phyloP scores from a whole-genome alignment of 1,140 invertebrate species.

The Philotrypesis tridentata region DNA sequence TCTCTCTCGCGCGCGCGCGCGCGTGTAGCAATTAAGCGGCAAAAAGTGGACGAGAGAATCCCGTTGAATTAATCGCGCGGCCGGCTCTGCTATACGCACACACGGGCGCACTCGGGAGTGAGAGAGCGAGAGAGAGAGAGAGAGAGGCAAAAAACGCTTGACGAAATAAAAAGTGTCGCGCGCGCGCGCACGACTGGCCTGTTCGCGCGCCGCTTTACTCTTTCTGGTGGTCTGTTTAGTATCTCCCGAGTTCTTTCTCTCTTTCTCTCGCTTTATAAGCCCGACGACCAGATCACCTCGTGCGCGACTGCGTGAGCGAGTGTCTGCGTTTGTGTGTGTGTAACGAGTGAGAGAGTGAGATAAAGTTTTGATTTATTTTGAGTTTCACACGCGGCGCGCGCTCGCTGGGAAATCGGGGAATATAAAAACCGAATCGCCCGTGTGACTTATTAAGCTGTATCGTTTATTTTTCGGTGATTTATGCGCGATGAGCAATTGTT shows the following conservation, averaged over 20 bases:
- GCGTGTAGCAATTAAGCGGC: not conserved
- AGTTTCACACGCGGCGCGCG: constrained; percentile 61
- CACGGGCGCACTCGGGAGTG: no score
- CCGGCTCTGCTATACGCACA: no score
- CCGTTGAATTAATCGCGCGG: constrained; percentile 26
- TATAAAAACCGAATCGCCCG: constrained; percentile 41
- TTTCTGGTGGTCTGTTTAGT: constrained; percentile 49
- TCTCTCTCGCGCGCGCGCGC: no score
- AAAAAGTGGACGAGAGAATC: not conserved
- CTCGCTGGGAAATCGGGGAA: constrained; percentile 49
- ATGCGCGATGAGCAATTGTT: constrained; percentile 45
- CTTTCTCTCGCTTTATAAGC: not conserved
- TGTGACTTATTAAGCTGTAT: constrained; percentile 60
- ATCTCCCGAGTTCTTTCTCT: not conserved
- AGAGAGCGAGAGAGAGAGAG: no score
- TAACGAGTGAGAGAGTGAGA: constrained; percentile 61
- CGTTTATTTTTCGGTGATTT: constrained; percentile 69
- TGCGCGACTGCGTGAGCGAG: no score
- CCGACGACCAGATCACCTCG: constrained; percentile 57
- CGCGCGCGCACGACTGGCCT: not conserved
- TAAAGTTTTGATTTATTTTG: constrained; percentile 71
- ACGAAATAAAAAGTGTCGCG: constrained; percentile 30
- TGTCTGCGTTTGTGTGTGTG: no score
- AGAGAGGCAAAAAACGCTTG: constrained; percentile 28
- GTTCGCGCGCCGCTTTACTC: not conserved